Evolutionary conservation across 2,888 invertebrate genomes (phyloP), one percentile per base, ranked within the genome.

Genomic region (Cantharis lateralis): DNA sequence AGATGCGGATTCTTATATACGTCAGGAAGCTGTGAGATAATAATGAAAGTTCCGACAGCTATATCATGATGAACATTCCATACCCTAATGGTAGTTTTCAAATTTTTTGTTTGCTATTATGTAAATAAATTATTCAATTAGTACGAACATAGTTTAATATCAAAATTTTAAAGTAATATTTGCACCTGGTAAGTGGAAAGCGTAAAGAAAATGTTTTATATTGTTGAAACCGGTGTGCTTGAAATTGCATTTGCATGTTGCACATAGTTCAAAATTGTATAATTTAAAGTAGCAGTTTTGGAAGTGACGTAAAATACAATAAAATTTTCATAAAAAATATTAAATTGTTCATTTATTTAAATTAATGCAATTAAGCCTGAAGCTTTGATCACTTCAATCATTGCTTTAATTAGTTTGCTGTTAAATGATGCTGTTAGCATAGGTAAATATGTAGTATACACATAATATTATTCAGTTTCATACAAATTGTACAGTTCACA

Each of bases 1-100:
- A 68, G 73, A 68, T 62, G 68, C 73, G 68, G 15, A 62, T 69
- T 73, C 73, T 73, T 73, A 62, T 68, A 72, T 68, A 68, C 72
- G 24, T 63, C 32, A 20, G 15, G 48, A 24, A 20, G 72, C 20
- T 63, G 11, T 62, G 13, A 20, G 28, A 18, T 18, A 71, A 71
- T 71, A 71, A 64, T 71, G 71, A 71, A 64, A 66, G 64, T 18
- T 71, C 71, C 28, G 64, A 32, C 13, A 26, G 26, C 62, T 71
- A 48, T 48, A 70, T 70, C 20, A 61, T 70, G 70, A 70, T 18
- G 11, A 18, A 66, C 64, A 66, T 66, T 66, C 24, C 64, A 66
- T 20, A 66, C 24, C 10, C 13, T 66, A 66, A 66, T 66, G 64
- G 64, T 66, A 63, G 64, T 13, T 66, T 66, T 13, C 10, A 66